Evolutionary conservation across 2,113 vertebrate species (phyloP).

Genomic region (Columba livia): DNA sequence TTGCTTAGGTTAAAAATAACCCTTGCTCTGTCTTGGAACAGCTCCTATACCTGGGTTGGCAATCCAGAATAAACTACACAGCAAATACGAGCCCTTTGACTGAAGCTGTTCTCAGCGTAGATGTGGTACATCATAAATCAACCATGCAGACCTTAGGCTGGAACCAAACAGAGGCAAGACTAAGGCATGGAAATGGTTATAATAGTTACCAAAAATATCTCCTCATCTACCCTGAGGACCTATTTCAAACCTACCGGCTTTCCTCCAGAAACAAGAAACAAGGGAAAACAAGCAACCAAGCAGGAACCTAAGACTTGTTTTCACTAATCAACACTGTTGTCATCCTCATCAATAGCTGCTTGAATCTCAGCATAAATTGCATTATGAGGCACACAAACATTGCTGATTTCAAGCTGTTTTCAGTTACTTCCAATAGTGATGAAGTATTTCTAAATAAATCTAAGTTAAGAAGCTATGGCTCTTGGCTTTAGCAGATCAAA

Average conservation of each 20-base stretch:
- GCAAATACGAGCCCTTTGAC: background rate
- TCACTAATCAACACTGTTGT: constrained; percentile 24
- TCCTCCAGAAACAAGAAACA: background rate
- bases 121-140: background rate
- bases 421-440: background rate
- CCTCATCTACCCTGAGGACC: background rate
- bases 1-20: background rate
- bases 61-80: background rate
- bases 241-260: background rate
- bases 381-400: constrained; percentile 26
- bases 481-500: background rate
- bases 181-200: background rate
- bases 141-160: background rate
- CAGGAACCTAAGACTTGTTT: background rate
- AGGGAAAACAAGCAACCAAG: background rate
- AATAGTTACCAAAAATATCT: background rate
- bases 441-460: background rate
- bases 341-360: constrained; percentile 21
- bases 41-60: background rate
- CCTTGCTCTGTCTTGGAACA: background rate
- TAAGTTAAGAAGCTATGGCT: background rate
- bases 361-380: constrained; percentile 25
- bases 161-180: background rate
- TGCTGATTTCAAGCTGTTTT: constrained; percentile 27
- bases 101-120: background rate